Base-by-base conservation (phyloP, 2,797 vertebrate genomes). In the Scomberomorus guttatus region DNA sequence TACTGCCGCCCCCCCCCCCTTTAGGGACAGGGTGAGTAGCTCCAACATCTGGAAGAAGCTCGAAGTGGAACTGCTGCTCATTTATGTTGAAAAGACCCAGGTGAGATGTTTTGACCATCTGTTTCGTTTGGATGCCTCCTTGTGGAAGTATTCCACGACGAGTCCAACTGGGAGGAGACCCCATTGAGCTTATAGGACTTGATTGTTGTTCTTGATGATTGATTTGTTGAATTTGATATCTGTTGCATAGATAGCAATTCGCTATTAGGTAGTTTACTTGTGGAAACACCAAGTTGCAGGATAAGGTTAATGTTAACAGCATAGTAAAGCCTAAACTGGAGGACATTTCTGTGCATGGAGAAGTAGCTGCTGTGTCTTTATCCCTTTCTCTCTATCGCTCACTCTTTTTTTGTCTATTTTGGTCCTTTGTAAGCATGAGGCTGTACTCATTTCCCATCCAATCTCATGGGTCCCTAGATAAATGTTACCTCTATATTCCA, bases 381-480 rank as follows among this genome's bases (percentile, higher is more conserved):
- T 79, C 25, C 58, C 68, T 72, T 22, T 57, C 12, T 60, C 17
- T 0, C 7, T 52, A 9, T 62, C 52, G 14, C 27, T 0, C 50
- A 18, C 13, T 64, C 18, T 39, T 39, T 74, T 77, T 55, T 54
- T 55, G 34, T 62, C 46, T 62, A 17, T 39, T 67, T 82, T 46
- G 32, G 12, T 78, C 68, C 22, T 72, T 56, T 65, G 51, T 72
- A 25, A 63, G 64, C 68, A 51, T 14, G 50, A 14, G 27, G 58
- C 72, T 80, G 72, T n/a, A 18, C 72, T 81, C 67, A 24, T 77
- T 81, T 83, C 73, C 64, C 77, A 84, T 78, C 80, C 62, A 70
- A 59, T 86, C 84, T 87, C 87, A 42, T 3, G 87, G 83, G 84
- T 87, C 65, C 69, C 46, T 75, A 44, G 74, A 86, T 79, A 85